Conservation (phyloP, 2,888 invertebrate species). For the Synergus itoensis region DNA sequence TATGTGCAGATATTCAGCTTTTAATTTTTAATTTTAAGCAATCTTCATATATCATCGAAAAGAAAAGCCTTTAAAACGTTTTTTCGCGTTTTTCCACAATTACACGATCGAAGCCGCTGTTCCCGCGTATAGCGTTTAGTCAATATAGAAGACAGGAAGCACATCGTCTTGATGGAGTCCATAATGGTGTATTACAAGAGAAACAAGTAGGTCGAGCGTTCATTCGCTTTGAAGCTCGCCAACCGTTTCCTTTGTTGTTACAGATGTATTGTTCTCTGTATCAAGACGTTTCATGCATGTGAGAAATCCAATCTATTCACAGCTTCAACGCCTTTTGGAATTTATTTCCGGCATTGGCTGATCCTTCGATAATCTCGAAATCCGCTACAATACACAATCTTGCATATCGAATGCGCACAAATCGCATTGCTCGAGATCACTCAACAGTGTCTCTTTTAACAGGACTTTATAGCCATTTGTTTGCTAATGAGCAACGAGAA, state of each 20-base stretch:
- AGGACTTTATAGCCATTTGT: conserved; percentile 15
- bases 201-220: conserved; percentile 44
- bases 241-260: conserved; percentile 44
- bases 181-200: conserved; percentile 29
- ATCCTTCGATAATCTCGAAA: conserved; percentile 13
- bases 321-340: conserved; percentile 32
- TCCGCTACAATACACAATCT: neutral
- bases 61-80: neutral
- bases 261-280: conserved; percentile 39
- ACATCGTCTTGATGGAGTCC: conserved; percentile 40
- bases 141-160: conserved; percentile 41
- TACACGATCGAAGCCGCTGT: neutral
- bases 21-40: no score
- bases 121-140: conserved; percentile 7
- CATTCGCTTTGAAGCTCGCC: conserved; percentile 42
- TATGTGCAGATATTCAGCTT: no score
- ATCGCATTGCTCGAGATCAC: neutral
- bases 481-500: conserved; percentile 18
- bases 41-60: no score
- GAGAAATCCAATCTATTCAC: conserved; percentile 6
- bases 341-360: conserved; percentile 35
- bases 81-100: neutral
- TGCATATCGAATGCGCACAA: neutral
- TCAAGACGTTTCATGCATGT: conserved; percentile 19
- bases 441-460: conserved; percentile 16